Conservation (phyloP, 2,888 invertebrate species). For the Homarus gammarus region DNA sequence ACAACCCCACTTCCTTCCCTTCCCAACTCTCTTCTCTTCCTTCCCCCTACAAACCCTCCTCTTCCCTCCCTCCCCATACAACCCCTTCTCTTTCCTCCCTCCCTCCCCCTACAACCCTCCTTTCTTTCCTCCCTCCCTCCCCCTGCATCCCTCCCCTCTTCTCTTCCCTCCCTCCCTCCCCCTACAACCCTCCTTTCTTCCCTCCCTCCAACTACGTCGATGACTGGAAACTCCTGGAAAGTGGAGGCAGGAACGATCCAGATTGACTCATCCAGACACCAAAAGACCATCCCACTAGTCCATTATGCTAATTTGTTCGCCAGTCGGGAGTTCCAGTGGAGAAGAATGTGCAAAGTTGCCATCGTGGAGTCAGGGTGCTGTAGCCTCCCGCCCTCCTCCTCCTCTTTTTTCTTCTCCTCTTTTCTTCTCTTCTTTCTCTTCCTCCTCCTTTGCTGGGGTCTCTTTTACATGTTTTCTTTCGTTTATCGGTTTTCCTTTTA, state of each 20-base stretch:
- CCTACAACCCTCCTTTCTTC: background rate
- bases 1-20: background rate
- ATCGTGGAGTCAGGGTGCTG: too few species aligned
- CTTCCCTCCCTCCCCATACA: background rate
- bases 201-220: background rate
- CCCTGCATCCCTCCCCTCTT: background rate
- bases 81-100: background rate
- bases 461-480: background rate
- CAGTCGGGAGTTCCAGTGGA: background rate
- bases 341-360: background rate
- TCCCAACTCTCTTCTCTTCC: background rate
- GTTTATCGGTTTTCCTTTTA: background rate
- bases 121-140: too few species aligned
- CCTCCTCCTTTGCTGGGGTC: background rate
- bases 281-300: background rate
- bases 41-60: background rate
- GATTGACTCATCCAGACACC: background rate
- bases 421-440: background rate
- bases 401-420: background rate
- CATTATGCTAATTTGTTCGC: background rate
- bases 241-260: background rate
- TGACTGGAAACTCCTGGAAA: too few species aligned
- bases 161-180: slow-evolving; percentile 1
- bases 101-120: background rate
- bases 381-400: background rate